phyloP scores from a whole-genome alignment of 1,140 invertebrate genomes.

The Thaumetopoea pityocampa region DNA sequence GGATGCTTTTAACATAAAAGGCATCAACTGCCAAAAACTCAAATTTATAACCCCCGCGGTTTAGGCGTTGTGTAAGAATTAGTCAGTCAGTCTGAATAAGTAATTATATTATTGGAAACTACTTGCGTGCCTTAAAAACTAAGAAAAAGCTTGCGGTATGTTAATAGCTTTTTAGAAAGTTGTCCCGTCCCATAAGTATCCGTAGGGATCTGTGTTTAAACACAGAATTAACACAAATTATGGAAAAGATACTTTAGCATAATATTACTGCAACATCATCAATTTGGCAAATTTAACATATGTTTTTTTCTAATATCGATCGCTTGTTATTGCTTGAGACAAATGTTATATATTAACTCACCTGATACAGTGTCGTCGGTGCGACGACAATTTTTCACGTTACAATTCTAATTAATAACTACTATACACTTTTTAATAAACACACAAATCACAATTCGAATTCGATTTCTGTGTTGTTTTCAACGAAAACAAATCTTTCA shows the following conservation, averaged over 20 bases:
- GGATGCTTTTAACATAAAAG: no score
- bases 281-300: constrained; percentile 32
- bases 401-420: neutral
- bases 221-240: neutral
- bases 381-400: no score
- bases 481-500: constrained; percentile 19
- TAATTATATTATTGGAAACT: no score
- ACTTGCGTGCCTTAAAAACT: no score
- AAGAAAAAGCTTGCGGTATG: no score
- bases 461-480: constrained; percentile 18
- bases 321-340: constrained; percentile 44
- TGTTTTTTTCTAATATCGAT: constrained; percentile 67
- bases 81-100: no score
- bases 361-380: constrained; percentile 13
- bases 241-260: constrained; percentile 7
- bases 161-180: constrained; percentile 24
- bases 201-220: constrained; percentile 25
- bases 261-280: constrained; percentile 3
- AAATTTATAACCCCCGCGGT: no score
- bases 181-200: constrained; percentile 15
- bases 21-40: no score
- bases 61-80: no score
- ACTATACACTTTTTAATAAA: constrained; percentile 24
- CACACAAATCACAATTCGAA: constrained; percentile 9
- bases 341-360: no score